Conservation (phyloP, 2,888 invertebrate genomes). For the Serripes groenlandicus region DNA sequence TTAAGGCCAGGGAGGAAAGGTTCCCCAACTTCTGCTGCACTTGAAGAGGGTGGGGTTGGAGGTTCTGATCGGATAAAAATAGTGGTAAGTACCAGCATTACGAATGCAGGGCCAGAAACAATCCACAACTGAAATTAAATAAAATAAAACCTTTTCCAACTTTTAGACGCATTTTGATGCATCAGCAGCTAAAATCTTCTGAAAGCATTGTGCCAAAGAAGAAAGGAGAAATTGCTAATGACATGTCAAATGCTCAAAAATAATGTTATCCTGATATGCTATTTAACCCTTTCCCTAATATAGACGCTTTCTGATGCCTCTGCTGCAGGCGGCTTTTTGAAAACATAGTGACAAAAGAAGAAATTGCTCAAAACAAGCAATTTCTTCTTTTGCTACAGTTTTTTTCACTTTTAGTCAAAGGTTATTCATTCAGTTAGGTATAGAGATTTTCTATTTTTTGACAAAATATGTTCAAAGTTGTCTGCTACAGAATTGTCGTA, state of each 20-base stretch:
- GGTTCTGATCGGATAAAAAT: conserved; percentile 85
- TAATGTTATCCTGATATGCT: too few relatives aligned
- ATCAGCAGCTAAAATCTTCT: not conserved
- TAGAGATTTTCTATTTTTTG: too few relatives aligned
- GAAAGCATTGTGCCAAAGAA: not conserved
- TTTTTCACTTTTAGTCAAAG: not conserved
- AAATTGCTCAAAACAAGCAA: not conserved
- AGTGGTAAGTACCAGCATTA: conserved; percentile 82
- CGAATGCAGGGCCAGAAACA: conserved; percentile 81
- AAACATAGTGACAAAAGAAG: not conserved
- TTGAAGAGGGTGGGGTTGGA: conserved; percentile 86
- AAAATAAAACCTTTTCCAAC: not conserved
- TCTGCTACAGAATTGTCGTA: too few relatives aligned
- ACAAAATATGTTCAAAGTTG: too few relatives aligned
- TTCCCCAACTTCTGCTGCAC: conserved; percentile 83
- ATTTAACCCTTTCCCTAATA: too few relatives aligned
- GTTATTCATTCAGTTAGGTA: too few relatives aligned
- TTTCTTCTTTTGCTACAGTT: not conserved
- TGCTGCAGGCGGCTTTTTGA: not conserved
- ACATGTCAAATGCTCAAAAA: too few relatives aligned
- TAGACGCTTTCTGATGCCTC: not conserved
- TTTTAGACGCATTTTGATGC: not conserved
- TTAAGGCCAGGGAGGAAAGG: conserved; percentile 82
- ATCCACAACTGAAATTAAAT: conserved; percentile 74
- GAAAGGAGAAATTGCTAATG: not conserved